Conservation (phyloP, 2,888 invertebrate species). For the Ochropleura plecta region DNA sequence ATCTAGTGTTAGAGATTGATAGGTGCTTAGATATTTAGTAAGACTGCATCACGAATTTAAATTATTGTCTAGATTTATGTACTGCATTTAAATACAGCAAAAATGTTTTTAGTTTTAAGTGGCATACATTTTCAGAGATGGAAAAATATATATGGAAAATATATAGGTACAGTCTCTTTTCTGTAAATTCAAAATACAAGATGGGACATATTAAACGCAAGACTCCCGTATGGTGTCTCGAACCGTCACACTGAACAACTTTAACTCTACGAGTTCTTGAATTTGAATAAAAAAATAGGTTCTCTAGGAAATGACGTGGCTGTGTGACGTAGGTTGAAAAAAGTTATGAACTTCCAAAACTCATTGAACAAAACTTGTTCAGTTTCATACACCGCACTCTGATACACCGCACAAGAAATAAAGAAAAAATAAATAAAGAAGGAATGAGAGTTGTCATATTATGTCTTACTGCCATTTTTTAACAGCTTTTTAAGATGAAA, state of each 20-base stretch:
- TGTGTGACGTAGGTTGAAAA: too few species aligned
- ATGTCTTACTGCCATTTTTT: neutral
- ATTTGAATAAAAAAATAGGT: too few species aligned
- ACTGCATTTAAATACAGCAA: conserved; percentile 58
- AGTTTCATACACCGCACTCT: too few species aligned
- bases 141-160: neutral
- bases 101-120: conserved; percentile 31
- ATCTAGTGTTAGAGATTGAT: conserved; percentile 74
- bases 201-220: too few species aligned
- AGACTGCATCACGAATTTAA: conserved; percentile 90
- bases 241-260: too few species aligned
- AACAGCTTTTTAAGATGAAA: neutral
- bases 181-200: neutral
- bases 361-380: too few species aligned
- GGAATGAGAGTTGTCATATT: neutral
- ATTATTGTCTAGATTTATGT: conserved; percentile 72
- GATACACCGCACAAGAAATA: too few species aligned
- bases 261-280: too few species aligned
- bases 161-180: neutral
- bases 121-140: conserved; percentile 8
- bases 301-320: too few species aligned
- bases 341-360: too few species aligned
- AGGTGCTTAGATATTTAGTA: conserved; percentile 86
- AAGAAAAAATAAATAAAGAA: too few species aligned
- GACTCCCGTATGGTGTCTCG: too few species aligned